Base-by-base conservation (phyloP, 2,797 vertebrate species). In the Pogoniulus pusillus region DNA sequence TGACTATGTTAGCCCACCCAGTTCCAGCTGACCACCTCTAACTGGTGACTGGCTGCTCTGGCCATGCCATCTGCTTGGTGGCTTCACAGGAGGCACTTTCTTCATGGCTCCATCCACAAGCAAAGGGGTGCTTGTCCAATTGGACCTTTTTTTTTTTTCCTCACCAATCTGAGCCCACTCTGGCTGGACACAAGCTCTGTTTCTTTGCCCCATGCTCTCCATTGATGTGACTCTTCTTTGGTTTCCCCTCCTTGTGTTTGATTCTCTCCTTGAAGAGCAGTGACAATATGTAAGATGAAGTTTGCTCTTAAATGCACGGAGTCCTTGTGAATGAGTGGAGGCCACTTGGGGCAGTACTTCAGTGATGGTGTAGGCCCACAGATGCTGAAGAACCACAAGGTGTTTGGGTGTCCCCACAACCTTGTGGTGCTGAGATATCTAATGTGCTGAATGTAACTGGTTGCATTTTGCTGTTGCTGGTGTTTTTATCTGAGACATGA, bases 341-440 rank as follows among this genome's bases (percentile, higher is more conserved):
- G 24, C 24, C 30, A 1, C 43, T 58, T 5, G n/a, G 74, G 71
- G 43, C 20, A 51, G 60, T 53, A 4, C 6, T 16, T 70, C 49
- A 6, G 27, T 53, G 10, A 17, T 34, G 34, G 7, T 16, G 51
- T 30, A 41, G 32, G 19, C 22, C 35, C 18, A n/a, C 2, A 39
- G 63, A 8, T 51, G 41, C 55, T 11, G 3, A 35, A 7, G 7
- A 43, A 27, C 8, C 14, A 1, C 17, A 0, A 2, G 0, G 2
- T 27, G 4, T 65, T 81, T 41, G 12, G 9, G 3, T 27, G 4
- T 49, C 6, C 7, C 70, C 1, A 0, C 9, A 24, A 53, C 59
- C 1, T 2, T 49, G 23, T 49, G 47, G 19, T 6, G 26, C 20
- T 7, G 4, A 71, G n/a, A 17, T 35, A 1, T 24, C 19, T 17